phyloP scores from a whole-genome alignment of 2,113 vertebrate species.

The Pituophis catenifer region DNA sequence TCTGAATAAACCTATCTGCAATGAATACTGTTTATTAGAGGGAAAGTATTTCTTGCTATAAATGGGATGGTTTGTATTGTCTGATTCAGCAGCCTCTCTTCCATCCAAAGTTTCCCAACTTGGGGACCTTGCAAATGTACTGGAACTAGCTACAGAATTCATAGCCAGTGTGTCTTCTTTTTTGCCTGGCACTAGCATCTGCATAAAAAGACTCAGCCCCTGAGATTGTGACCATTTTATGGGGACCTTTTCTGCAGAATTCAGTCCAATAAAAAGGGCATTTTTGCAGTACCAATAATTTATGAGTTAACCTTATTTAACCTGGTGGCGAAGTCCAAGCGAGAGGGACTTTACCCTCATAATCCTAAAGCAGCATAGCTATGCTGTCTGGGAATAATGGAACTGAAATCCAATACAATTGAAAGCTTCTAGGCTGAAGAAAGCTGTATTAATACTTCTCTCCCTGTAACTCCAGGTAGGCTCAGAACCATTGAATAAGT shows the following conservation, averaged over 20 bases:
- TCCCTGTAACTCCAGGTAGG: neutral
- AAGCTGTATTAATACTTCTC: neutral
- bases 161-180: neutral
- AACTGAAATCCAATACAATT: neutral
- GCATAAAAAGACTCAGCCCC: neutral
- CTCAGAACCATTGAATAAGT: neutral
- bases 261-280: neutral
- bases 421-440: neutral
- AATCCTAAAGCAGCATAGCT: neutral
- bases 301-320: neutral
- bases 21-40: neutral
- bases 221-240: neutral
- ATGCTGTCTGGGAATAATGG: neutral
- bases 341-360: neutral
- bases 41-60: neutral
- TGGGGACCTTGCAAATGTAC: neutral
- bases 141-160: neutral
- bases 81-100: neutral
- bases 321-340: neutral
- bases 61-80: neutral
- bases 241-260: neutral
- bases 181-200: neutral
- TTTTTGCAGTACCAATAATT: neutral
- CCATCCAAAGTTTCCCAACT: neutral
- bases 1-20: neutral